phyloP scores from a whole-genome alignment of 2,113 vertebrate species.

The Heteronetta atricapilla region DNA sequence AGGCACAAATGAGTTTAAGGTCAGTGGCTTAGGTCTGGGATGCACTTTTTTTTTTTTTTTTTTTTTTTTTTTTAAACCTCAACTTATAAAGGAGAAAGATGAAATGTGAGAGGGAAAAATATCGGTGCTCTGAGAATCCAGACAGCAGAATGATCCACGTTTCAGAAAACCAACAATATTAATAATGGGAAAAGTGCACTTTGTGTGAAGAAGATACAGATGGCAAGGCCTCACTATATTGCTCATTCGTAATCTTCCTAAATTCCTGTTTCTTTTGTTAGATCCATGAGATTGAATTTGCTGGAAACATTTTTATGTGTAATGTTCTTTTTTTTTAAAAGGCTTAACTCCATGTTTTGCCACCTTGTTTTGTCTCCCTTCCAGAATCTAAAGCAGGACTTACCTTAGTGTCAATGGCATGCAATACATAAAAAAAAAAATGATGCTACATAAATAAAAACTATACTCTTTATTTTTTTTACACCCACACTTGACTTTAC shows the following conservation, averaged over 20 bases:
- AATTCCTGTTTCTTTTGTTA: background rate
- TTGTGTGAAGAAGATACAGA: background rate
- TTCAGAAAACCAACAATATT: conserved; percentile 2
- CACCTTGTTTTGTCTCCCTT: background rate
- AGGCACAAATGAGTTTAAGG: conserved; percentile 1
- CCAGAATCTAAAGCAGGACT: background rate
- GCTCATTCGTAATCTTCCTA: background rate
- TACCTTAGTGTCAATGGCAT: background rate
- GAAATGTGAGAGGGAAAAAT: background rate
- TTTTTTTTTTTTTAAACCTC: background rate
- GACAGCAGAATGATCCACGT: background rate
- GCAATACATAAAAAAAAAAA: background rate
- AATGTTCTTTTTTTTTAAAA: too few species aligned
- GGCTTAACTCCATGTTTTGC: background rate
- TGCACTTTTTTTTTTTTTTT: background rate
- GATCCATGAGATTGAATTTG: background rate
- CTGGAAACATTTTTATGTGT: too few species aligned
- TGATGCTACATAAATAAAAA: background rate
- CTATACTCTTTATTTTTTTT: background rate
- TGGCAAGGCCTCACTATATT: background rate
- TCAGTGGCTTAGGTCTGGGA: background rate
- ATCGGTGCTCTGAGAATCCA: background rate
- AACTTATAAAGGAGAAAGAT: background rate
- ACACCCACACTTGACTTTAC: too few species aligned
- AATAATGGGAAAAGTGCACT: background rate